These are phyloP conservation scores for Rhombomys opimus DNA, from an alignment of 2,113 vertebrate species.

Conservation along the genomic window DNA sequence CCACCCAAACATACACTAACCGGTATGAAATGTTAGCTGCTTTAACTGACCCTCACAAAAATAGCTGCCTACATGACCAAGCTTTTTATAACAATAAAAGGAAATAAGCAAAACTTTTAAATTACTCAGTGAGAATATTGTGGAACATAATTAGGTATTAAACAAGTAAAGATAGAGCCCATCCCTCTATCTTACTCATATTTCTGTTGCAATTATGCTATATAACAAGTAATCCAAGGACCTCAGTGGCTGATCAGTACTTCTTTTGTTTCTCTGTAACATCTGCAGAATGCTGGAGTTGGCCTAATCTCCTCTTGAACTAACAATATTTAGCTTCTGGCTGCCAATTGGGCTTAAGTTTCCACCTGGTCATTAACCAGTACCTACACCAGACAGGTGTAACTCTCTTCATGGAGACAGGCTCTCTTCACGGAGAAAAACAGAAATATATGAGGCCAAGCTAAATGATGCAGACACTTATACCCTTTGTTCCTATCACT, in stretches of 20 bases:
- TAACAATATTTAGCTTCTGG: not conserved
- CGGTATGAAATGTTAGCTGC: not conserved
- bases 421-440: not conserved
- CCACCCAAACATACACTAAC: not conserved
- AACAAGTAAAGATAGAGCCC: slow-evolving; percentile 8
- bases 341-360: not conserved
- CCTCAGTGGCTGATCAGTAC: not conserved
- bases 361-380: not conserved
- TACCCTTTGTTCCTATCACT: not conserved
- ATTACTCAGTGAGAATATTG: not conserved
- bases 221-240: not conserved
- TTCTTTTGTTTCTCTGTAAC: slow-evolving; percentile 30
- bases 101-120: not conserved
- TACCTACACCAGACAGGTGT: not conserved
- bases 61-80: not conserved
- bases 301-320: slow-evolving; percentile 1
- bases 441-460: slow-evolving; percentile 36
- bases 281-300: not conserved
- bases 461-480: slow-evolving; percentile 33
- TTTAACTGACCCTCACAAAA: not conserved
- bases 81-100: slow-evolving; percentile 26
- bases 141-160: not conserved
- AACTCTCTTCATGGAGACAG: slow-evolving; percentile 12
- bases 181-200: not conserved
- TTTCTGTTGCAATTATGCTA: slow-evolving; percentile 19